These are phyloP conservation scores for Ctenochaetus hawaiiensis DNA, from an alignment of 2,797 vertebrate species.

Conservation along the genomic window DNA sequence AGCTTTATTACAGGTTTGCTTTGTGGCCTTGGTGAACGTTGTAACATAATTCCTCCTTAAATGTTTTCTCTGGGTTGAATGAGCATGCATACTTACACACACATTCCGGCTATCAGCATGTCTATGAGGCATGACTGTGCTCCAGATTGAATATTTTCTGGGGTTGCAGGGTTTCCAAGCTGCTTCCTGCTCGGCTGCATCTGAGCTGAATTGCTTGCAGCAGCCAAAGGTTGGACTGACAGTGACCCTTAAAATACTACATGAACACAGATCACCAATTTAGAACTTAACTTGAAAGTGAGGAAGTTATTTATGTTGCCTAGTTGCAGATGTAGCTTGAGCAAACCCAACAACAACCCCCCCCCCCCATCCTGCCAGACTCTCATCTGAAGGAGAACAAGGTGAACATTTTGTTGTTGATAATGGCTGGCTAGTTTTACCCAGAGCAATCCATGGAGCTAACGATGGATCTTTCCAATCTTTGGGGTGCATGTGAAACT, in stretches of 20 bases:
- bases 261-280: too few species aligned
- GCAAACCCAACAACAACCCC: not conserved
- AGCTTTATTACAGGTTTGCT: slow-evolving; percentile 19
- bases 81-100: slow-evolving; percentile 10
- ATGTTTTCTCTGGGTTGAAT: slow-evolving; percentile 23
- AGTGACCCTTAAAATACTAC: too few species aligned
- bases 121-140: slow-evolving; percentile 39
- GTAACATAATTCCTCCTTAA: slow-evolving; percentile 25
- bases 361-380: not conserved
- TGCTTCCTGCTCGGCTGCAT: slow-evolving; percentile 12
- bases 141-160: slow-evolving; percentile 31
- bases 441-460: not conserved
- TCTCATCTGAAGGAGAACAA: too few species aligned
- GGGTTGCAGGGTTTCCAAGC: not conserved
- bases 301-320: too few species aligned
- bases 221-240: not conserved
- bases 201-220: slow-evolving; percentile 10
- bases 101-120: slow-evolving; percentile 23
- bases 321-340: too few species aligned
- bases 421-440: not conserved
- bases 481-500: too few species aligned
- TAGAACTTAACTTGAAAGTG: too few species aligned
- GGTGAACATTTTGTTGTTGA: too few species aligned
- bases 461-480: not conserved
- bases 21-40: not conserved